Conservation (phyloP, 2,888 invertebrate genomes). For the Galerucella calmariensis region DNA sequence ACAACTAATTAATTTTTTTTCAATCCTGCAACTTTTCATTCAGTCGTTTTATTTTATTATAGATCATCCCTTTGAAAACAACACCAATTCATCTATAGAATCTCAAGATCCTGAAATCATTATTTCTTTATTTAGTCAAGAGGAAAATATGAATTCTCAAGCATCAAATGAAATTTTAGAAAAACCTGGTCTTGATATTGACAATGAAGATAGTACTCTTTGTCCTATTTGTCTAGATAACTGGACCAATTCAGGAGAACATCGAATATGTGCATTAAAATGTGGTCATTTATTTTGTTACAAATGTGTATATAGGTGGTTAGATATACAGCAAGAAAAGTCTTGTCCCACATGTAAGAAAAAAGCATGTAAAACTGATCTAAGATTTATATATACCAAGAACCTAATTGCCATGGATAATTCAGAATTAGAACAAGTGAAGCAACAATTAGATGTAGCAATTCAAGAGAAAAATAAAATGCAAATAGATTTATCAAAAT, state of each 20-base stretch:
- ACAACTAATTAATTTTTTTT: too few relatives aligned
- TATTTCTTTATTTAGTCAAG: not conserved
- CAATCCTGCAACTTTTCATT: too few relatives aligned
- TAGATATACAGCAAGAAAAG: conserved; percentile 70
- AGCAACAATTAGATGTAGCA: conserved; percentile 71
- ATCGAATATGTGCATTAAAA: conserved; percentile 85
- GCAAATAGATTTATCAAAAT: conserved; percentile 73
- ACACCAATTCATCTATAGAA: not conserved
- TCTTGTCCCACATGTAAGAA: conserved; percentile 91
- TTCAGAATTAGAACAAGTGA: conserved; percentile 76
- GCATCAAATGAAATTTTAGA: not conserved
- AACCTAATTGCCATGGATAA: conserved; percentile 82
- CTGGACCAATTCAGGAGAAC: conserved; percentile 88
- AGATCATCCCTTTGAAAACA: not conserved
- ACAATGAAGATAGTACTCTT: conserved; percentile 74
- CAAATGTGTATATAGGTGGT: conserved; percentile 82
- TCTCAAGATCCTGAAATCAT: not conserved
- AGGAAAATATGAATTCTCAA: not conserved
- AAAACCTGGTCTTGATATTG: not conserved
- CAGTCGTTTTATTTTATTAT: too few relatives aligned
- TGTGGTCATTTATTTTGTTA: conserved; percentile 95
- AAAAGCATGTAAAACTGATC: conserved; percentile 59
- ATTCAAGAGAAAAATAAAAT: conserved; percentile 70
- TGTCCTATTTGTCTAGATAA: conserved; percentile 91
- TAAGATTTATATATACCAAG: conserved; percentile 81